Evolutionary conservation across 2,888 invertebrate genomes (phyloP).

Genomic region (Drosophila anceps): DNA sequence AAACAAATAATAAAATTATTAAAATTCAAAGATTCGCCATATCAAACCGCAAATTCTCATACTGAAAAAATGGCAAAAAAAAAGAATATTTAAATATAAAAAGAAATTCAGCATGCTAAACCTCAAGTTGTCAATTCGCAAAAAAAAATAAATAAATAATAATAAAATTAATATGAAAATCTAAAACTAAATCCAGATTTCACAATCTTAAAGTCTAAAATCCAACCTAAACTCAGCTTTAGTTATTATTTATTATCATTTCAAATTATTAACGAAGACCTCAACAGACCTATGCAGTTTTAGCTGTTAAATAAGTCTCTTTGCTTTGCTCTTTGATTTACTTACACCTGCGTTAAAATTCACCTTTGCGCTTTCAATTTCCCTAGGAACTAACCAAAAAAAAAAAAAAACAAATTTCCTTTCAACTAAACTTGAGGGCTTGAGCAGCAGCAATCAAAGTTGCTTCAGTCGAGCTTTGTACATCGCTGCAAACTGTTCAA

Average conservation of each 20-base stretch:
- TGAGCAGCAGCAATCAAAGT: neutral
- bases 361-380: constrained; percentile 53
- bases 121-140: too few relatives aligned
- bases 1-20: too few relatives aligned
- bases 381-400: constrained; percentile 32
- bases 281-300: too few relatives aligned
- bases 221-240: too few relatives aligned
- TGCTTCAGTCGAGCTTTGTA: constrained; percentile 21
- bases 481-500: neutral
- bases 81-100: too few relatives aligned
- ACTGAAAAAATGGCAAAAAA: too few relatives aligned
- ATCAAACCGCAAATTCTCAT: too few relatives aligned
- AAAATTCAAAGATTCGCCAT: too few relatives aligned
- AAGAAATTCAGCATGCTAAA: too few relatives aligned
- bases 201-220: neutral
- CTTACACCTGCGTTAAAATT: constrained; percentile 7
- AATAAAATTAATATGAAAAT: neutral
- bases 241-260: neutral
- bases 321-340: too few relatives aligned
- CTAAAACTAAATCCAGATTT: too few relatives aligned
- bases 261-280: neutral
- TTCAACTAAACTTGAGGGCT: constrained; percentile 36
- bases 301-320: neutral
- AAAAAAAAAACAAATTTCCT: too few relatives aligned
- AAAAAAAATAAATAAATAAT: neutral